Evolutionary conservation across 2,113 vertebrate genomes (phyloP), one percentile per base, ranked within the genome.

Genomic region (Herpailurus yagouaroundi): DNA sequence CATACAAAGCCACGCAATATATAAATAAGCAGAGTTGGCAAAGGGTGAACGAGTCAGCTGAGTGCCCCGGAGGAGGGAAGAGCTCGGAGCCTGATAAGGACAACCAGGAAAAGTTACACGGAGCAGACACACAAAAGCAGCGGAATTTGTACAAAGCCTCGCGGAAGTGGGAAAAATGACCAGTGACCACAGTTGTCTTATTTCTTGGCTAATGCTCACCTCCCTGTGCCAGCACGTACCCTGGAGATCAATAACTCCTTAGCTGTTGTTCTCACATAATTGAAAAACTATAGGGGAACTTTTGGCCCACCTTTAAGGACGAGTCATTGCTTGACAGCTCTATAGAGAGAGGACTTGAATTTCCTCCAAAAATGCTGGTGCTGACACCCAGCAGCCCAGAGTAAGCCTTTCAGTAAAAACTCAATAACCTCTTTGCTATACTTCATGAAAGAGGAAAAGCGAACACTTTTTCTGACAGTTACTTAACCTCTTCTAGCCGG

Each of bases 231-330:
- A 96, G 69, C 76, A 50, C 18, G 5, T 16, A n/a, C 96, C 83
- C 94, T 52, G 60, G 96, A 94, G 94, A 97, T 98, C 98, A 80
- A 95, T 97, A 98, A 95, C 90, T 96, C 94, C 71, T 97, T 95
- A 97, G 80, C 96, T 93, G 96, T 95, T 94, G 81, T 94, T 96
- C 97, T 97, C 97, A 95, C 94, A 91, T 97, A 97, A 98, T 96
- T 97, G 88, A 95, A 96, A 98, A 97, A 95, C 97, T 97, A 94
- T 91, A 96, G 95, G 81, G 84, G 84, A 92, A 96, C 95, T 97
- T 92, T 95, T 96, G 97, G 90, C 92, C 94, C 84, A 93, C 90
- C 96, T 96, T 96, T 96, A 97, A 95, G 97, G 96, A 96, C 73
- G 1, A 98, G 97, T 96, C 97, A 96, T 60, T 88, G 48, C 52